Percentiles rank a stretch among this genome's conserved stretches.
Conservation (phyloP, 2,797 vertebrate genomes). For the Trachurus trachurus region DNA sequence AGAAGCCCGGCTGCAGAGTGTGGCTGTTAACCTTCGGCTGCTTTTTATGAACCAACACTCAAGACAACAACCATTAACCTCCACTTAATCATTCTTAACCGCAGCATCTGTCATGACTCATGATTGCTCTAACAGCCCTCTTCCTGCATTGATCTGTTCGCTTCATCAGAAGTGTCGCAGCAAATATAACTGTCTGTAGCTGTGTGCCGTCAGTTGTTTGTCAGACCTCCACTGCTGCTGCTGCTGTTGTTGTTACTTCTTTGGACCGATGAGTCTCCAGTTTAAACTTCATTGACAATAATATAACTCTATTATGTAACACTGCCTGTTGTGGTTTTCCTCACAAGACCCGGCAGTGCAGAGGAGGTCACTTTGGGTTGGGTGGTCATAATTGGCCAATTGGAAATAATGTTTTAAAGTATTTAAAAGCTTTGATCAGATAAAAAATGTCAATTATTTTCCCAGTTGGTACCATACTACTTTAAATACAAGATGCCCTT, state of each 20-base stretch:
- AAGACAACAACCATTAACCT: conserved; percentile 46
- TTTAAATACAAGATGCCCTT: conserved; percentile 13
- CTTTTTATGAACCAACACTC: conserved; percentile 22
- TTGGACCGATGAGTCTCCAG: neutral
- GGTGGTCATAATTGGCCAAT: conserved; percentile 1
- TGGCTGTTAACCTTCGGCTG: conserved; percentile 5
- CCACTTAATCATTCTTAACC: conserved; percentile 13
- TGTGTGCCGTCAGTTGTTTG: conserved; percentile 18
- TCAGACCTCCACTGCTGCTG: neutral
- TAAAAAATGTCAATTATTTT: conserved; percentile 25
- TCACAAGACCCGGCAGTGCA: neutral
- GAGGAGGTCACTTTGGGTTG: conserved; percentile 14
- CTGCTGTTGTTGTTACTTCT: neutral
- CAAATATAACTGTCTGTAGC: conserved; percentile 26
- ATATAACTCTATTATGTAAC: neutral
- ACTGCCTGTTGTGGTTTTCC: neutral
- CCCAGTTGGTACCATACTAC: conserved; percentile 1
- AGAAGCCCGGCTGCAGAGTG: neutral
- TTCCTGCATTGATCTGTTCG: conserved; percentile 29
- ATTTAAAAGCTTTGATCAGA: conserved; percentile 37
- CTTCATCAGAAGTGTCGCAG: conserved; percentile 34
- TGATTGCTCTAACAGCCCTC: conserved; percentile 24
- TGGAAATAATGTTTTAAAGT: conserved; percentile 25
- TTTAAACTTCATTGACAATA: conserved; percentile 5
- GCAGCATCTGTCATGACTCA: conserved; percentile 43